Percentiles rank a stretch among this genome's conserved stretches.
Evolutionary conservation across 1,140 invertebrate species (phyloP).

Genomic region (Holotrichia oblita): DNA sequence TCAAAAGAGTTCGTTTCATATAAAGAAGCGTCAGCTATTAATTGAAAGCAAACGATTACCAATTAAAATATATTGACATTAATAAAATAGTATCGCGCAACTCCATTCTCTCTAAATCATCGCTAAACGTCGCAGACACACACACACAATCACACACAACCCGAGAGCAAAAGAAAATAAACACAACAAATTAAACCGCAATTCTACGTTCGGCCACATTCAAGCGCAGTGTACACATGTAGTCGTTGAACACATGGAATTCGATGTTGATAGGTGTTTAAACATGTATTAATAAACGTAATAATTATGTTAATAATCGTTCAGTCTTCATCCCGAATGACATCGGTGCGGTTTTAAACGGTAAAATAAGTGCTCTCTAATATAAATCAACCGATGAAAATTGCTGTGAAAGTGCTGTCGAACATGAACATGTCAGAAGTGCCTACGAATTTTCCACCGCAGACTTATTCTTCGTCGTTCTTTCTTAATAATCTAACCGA

Average conservation of each 20-base stretch:
- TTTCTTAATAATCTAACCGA: constrained; percentile 49
- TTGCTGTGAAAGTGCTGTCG: too few species aligned
- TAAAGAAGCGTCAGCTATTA: not conserved
- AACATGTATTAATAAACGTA: too few species aligned
- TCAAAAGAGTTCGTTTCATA: too few species aligned
- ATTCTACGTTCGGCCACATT: too few species aligned
- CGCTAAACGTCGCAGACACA: not conserved
- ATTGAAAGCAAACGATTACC: not conserved
- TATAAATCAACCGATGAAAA: too few species aligned
- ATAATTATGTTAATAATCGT: too few species aligned
- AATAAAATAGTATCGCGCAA: constrained; percentile 15
- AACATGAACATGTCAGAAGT: constrained; percentile 45
- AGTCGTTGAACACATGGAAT: too few species aligned
- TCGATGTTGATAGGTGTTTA: too few species aligned
- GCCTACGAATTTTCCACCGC: constrained; percentile 52
- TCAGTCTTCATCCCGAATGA: too few species aligned
- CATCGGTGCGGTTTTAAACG: too few species aligned
- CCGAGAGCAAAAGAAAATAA: not conserved
- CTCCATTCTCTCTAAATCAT: not conserved
- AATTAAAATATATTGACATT: constrained; percentile 29
- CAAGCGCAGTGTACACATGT: too few species aligned
- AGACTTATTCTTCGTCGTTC: constrained; percentile 53
- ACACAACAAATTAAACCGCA: not conserved
- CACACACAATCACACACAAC: not conserved
- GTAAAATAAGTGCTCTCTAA: too few species aligned